A percentile compares a stretch with the other conserved stretches of the same genome.
Evolutionary conservation across 2,113 vertebrate genomes (phyloP).

Genomic region (Microcebus lehilahytsara): DNA sequence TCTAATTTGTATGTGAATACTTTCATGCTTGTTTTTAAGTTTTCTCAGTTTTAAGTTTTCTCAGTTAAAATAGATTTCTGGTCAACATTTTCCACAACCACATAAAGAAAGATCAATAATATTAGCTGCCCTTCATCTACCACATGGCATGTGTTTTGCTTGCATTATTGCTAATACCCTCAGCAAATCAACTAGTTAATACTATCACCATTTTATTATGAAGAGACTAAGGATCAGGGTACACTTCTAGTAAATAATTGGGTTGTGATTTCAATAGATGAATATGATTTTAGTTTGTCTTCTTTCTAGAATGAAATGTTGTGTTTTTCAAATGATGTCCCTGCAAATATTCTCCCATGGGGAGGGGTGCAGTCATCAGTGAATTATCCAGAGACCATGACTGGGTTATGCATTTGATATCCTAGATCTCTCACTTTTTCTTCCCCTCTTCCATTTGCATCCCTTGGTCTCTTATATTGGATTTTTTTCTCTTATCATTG

Average conservation of each 20-base stretch:
- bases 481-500: neutral
- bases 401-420: neutral
- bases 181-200: neutral
- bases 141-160: neutral
- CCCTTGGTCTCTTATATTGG: neutral
- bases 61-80: conserved; percentile 3
- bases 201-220: neutral
- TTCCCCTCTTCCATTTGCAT: neutral
- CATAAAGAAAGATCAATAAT: neutral
- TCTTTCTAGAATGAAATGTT: neutral
- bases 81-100: neutral
- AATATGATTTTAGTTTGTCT: neutral
- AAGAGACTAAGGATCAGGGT: neutral
- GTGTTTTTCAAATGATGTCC: neutral
- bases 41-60: conserved; percentile 42
- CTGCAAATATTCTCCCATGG: neutral
- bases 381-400: neutral
- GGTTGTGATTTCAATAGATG: neutral
- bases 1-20: neutral
- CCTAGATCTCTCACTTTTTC: too few species aligned
- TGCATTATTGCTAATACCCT: neutral
- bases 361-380: neutral
- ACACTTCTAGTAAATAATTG: neutral
- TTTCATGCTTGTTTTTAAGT: conserved; percentile 5
- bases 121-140: neutral